A percentile compares a stretch with the other conserved stretches of the same genome.
Evolutionary conservation across 2,888 invertebrate species (phyloP).

Genomic region (Alloplasta piceator): DNA sequence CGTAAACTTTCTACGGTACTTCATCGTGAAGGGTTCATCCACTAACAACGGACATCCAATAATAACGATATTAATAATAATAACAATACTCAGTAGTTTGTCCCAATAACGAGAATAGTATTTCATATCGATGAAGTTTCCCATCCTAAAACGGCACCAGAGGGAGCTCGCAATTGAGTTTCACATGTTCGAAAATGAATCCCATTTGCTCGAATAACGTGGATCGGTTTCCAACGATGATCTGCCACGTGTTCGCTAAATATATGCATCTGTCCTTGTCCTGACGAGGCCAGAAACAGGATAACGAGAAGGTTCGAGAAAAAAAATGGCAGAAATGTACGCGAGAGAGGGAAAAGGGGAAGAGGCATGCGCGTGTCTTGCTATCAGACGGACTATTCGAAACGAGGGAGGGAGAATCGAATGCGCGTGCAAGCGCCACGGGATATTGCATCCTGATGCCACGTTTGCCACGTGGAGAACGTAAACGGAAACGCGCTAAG

Average conservation of each 20-base stretch:
- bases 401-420: slow-evolving; percentile 1
- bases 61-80: no score
- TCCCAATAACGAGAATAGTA: no score
- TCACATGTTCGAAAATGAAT: slow-evolving; percentile 27
- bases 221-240: neutral
- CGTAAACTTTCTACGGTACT: no score
- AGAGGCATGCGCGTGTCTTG: slow-evolving; percentile 30
- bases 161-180: neutral
- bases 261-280: slow-evolving; percentile 15
- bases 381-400: slow-evolving; percentile 17
- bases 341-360: slow-evolving; percentile 28
- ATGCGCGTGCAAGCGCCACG: slow-evolving; percentile 32
- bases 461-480: slow-evolving; percentile 42
- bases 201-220: slow-evolving; percentile 38
- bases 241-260: slow-evolving; percentile 56
- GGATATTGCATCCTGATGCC: slow-evolving; percentile 40
- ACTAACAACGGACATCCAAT: no score
- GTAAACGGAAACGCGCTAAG: slow-evolving; percentile 60
- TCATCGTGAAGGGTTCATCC: no score
- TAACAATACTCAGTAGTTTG: no score
- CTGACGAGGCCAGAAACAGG: slow-evolving; percentile 14
- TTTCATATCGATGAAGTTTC: no score
- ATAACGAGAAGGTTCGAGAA: slow-evolving; percentile 51
- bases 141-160: no score
- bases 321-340: slow-evolving; percentile 25